These are phyloP conservation scores for Polyergus mexicanus DNA, from an alignment of 1,140 invertebrate genomes.

Conservation along the genomic window DNA sequence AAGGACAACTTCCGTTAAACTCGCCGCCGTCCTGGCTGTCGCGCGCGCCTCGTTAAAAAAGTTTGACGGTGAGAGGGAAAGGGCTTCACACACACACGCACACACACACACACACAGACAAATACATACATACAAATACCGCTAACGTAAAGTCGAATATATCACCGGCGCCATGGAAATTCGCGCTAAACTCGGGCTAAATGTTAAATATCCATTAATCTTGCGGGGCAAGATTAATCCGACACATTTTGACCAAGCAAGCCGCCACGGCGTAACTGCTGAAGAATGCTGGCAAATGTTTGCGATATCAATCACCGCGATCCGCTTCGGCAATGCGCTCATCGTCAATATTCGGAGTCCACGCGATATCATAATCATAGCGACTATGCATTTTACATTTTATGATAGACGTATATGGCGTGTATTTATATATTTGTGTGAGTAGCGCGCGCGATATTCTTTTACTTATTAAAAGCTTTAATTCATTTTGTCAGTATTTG, in stretches of 20 bases:
- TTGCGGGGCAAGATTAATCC: constrained; percentile 54
- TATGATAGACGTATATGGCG: background rate
- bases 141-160: constrained; percentile 44
- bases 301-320: constrained; percentile 50
- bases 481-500: background rate
- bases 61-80: constrained; percentile 28
- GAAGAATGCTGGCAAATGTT: constrained; percentile 63
- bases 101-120: background rate
- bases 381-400: constrained; percentile 2
- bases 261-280: constrained; percentile 46
- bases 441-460: background rate
- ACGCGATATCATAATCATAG: constrained; percentile 37
- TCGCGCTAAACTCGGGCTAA: constrained; percentile 42
- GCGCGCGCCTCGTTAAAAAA: constrained; percentile 58
- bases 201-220: constrained; percentile 65
- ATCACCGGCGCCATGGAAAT: constrained; percentile 46
- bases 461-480: background rate
- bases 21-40: constrained; percentile 16
- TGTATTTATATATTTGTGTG: background rate
- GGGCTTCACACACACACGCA: background rate
- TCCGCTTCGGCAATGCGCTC: constrained; percentile 26
- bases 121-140: background rate
- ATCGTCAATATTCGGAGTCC: constrained; percentile 43
- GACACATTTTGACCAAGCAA: constrained; percentile 51
- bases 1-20: constrained; percentile 54